Percentiles rank a stretch among this genome's conserved stretches.
Conservation (phyloP, 1,140 invertebrate genomes). For the Lepidostoma basale region DNA sequence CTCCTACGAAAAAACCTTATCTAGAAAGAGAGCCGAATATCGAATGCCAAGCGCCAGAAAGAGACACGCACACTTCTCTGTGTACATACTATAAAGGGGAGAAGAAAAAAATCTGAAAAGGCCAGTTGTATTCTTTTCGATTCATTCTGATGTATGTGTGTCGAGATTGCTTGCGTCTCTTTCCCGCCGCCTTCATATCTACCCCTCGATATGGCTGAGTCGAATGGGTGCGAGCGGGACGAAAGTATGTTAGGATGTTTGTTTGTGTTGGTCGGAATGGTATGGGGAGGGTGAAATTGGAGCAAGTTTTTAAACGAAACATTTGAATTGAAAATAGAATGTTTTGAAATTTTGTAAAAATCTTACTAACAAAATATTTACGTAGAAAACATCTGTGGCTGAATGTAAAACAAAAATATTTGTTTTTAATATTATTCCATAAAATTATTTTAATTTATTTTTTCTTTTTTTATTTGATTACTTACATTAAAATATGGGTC, state of each 20-base stretch:
- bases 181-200: conserved; percentile 12
- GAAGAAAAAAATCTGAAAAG: conserved; percentile 44
- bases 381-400: neutral
- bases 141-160: conserved; percentile 29
- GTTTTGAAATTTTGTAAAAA: too few relatives aligned
- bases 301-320: neutral
- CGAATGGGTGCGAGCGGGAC: conserved; percentile 26
- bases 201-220: conserved; percentile 6
- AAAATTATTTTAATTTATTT: neutral
- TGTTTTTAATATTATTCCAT: neutral
- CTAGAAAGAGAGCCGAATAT: conserved; percentile 19
- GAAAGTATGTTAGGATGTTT: neutral
- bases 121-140: conserved; percentile 37
- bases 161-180: conserved; percentile 30
- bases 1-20: conserved; percentile 24
- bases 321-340: neutral
- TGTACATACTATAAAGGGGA: conserved; percentile 31
- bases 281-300: neutral
- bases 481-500: too few relatives aligned
- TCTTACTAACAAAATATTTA: neutral
- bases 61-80: conserved; percentile 33
- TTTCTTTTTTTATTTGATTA: neutral
- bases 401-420: neutral
- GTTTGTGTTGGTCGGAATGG: neutral
- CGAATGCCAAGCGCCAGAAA: neutral